Conservation (phyloP, 2,113 vertebrate genomes). For the Terrapene triunguis region DNA sequence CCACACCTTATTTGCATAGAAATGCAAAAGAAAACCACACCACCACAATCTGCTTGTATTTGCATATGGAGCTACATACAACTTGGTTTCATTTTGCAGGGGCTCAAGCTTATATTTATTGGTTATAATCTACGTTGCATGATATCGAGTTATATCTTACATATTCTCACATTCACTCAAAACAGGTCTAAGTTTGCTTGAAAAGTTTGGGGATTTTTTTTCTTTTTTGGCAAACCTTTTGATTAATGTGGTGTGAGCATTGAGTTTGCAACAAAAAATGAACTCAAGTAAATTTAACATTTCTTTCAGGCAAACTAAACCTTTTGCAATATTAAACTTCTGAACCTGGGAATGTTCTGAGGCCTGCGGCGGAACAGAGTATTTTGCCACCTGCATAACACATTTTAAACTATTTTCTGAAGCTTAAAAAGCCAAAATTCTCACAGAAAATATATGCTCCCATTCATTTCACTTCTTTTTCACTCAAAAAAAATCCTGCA, state of each 20-base stretch:
- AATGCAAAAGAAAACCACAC: not conserved
- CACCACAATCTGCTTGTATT: not conserved
- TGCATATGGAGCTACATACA: not conserved
- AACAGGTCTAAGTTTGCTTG: not conserved
- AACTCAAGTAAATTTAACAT: not conserved
- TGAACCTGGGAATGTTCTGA: not conserved
- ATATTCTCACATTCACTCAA: not conserved
- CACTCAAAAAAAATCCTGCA: not conserved
- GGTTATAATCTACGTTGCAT: not conserved
- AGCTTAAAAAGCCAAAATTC: not conserved
- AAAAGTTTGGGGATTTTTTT: not conserved
- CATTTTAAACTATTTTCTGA: not conserved
- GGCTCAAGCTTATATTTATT: not conserved
- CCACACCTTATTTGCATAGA: not conserved
- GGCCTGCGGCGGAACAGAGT: not conserved
- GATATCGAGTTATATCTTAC: not conserved
- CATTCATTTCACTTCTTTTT: not conserved
- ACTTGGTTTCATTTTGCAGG: not conserved
- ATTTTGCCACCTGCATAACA: not conserved
- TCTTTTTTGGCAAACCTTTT: not conserved
- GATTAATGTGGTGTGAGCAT: not conserved
- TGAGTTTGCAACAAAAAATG: not conserved
- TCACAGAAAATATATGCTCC: not conserved
- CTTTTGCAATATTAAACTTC: not conserved
- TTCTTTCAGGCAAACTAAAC: not conserved